Evolutionary conservation across 64 coral and sea anemone species (phyloP).

Genomic region (Hydrozoanthus tunicans): DNA sequence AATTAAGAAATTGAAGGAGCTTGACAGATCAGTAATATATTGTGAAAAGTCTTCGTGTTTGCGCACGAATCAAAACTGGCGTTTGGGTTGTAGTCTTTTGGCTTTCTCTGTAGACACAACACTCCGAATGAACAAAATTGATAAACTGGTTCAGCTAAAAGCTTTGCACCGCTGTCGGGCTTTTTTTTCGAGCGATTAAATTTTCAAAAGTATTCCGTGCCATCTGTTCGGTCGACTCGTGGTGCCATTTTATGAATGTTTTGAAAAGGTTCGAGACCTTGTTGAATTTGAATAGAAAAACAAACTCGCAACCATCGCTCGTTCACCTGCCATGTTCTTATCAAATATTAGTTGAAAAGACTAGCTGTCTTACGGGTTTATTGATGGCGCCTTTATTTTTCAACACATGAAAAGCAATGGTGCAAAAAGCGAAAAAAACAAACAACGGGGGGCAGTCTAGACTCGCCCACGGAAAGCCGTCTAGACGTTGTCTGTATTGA

Average conservation of each 20-base stretch:
- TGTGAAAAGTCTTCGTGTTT: slow-evolving; percentile 5
- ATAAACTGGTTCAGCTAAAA: slow-evolving; percentile 24
- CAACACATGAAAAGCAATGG: slow-evolving; percentile 55
- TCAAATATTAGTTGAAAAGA: slow-evolving; percentile 31
- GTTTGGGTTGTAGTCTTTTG: neutral
- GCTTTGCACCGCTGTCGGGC: neutral
- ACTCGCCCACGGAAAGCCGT: slow-evolving; percentile 73
- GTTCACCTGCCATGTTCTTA: neutral
- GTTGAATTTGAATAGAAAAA: neutral
- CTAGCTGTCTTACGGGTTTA: neutral
- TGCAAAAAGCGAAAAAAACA: slow-evolving; percentile 47
- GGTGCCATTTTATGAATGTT: slow-evolving; percentile 18
- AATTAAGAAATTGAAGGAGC: slow-evolving; percentile 56
- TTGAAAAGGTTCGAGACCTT: slow-evolving; percentile 27
- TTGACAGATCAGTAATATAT: slow-evolving; percentile 43
- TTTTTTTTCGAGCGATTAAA: slow-evolving; percentile 52
- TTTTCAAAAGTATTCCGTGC: slow-evolving; percentile 43
- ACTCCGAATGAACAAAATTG: slow-evolving; percentile 13
- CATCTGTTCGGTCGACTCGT: slow-evolving; percentile 31
- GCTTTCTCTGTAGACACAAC: slow-evolving; percentile 31
- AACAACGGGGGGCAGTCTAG: slow-evolving; percentile 69
- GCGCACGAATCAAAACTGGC: slow-evolving; percentile 43
- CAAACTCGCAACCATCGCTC: neutral
- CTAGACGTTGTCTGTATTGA: slow-evolving; percentile 77
- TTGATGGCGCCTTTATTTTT: slow-evolving; percentile 12